A percentile compares a stretch with the other conserved stretches of the same genome.
Conservation (phyloP, 2,888 invertebrate genomes). For the Myopa tessellatipennis region DNA sequence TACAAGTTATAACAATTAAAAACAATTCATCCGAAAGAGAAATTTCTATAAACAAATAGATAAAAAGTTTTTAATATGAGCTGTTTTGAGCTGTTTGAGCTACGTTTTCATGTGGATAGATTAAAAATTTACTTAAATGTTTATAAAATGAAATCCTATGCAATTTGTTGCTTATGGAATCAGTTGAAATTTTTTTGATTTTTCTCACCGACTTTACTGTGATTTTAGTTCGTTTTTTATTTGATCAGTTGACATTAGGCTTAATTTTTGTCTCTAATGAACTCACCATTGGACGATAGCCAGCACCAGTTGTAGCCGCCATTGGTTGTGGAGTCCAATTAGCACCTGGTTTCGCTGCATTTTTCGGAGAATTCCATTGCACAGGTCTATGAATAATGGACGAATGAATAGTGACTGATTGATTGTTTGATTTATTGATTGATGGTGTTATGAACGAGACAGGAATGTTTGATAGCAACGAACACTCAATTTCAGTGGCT, state of each 20-base stretch:
- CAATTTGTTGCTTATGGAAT: too few relatives aligned
- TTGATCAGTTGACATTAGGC: slow-evolving; percentile 35
- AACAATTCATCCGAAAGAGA: too few relatives aligned
- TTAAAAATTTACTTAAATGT: too few relatives aligned
- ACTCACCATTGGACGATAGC: slow-evolving; percentile 88
- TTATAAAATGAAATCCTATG: too few relatives aligned
- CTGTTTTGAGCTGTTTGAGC: too few relatives aligned
- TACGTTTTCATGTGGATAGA: too few relatives aligned
- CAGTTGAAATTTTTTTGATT: neutral
- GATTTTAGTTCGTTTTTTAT: neutral
- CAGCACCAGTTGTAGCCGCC: slow-evolving; percentile 88
- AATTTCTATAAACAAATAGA: too few relatives aligned
- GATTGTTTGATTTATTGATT: slow-evolving; percentile 39
- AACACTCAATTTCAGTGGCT: neutral
- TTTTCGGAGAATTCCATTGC: slow-evolving; percentile 92
- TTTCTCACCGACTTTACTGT: slow-evolving; percentile 1
- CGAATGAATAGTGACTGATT: slow-evolving; percentile 49
- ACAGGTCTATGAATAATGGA: slow-evolving; percentile 75
- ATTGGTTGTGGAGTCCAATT: slow-evolving; percentile 90
- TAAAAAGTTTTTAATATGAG: too few relatives aligned
- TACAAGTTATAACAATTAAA: too few relatives aligned
- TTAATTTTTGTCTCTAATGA: slow-evolving; percentile 39
- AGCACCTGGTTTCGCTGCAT: slow-evolving; percentile 81
- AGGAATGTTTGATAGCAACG: slow-evolving; percentile 19
- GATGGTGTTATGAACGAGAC: slow-evolving; percentile 25